Percentiles rank a stretch among this genome's conserved stretches.
These are phyloP conservation scores for Drosophila quinaria DNA, from an alignment of 2,888 invertebrate genomes.

Conservation along the genomic window DNA sequence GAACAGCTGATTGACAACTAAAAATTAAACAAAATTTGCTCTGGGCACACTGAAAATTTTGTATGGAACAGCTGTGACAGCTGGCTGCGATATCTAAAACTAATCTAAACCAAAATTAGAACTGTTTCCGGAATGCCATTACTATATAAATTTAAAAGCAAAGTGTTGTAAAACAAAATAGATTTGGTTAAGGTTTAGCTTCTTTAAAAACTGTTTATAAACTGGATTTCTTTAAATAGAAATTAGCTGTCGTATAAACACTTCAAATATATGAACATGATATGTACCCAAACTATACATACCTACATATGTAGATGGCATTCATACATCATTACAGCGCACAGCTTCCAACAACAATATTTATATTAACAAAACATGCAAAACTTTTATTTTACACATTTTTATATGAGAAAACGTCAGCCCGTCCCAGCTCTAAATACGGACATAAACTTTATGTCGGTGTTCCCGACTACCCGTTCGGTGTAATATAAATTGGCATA, in stretches of 20 bases:
- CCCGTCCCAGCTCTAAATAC: background rate
- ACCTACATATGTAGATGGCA: background rate
- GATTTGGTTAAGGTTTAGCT: no score
- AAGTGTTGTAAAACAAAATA: no score
- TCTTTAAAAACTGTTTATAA: background rate
- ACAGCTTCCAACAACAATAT: conserved; percentile 5
- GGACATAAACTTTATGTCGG: background rate
- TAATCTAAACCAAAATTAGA: no score
- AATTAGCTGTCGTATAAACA: background rate
- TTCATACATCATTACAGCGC: conserved; percentile 1
- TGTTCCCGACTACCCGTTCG: background rate
- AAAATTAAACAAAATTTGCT: no score
- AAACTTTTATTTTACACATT: conserved; percentile 9
- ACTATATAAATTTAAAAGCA: no score
- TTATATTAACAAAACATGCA: conserved; percentile 1
- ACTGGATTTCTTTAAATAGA: background rate
- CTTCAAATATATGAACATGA: background rate
- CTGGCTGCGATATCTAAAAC: no score
- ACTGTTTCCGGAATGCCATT: no score
- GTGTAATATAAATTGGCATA: background rate
- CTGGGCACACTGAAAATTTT: no score
- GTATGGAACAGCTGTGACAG: no score
- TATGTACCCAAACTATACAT: background rate
- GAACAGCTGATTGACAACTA: no score
- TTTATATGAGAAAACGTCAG: conserved; percentile 2